phyloP scores from a whole-genome alignment of 2,797 vertebrate genomes.

The Hypotaenidia okinawae region DNA sequence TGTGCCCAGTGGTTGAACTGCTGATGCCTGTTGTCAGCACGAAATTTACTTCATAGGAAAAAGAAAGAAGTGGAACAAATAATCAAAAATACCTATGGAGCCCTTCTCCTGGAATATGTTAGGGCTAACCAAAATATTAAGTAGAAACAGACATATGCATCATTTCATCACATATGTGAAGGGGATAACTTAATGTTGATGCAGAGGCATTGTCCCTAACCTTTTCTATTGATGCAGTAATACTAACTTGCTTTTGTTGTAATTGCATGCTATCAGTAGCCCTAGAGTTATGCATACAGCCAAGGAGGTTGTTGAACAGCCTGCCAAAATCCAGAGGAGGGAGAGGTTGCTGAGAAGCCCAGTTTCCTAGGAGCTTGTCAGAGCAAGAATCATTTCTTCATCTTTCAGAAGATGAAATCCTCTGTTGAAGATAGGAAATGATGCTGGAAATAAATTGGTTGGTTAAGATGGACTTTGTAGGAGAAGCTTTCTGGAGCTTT shows the following conservation, averaged over 20 bases:
- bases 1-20: background rate
- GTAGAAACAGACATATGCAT: background rate
- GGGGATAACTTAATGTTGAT: background rate
- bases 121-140: background rate
- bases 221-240: background rate
- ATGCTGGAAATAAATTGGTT: background rate
- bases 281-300: background rate
- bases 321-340: background rate
- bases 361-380: background rate
- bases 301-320: background rate
- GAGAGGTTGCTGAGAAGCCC: background rate
- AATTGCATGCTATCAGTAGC: background rate
- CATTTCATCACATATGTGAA: background rate
- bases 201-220: background rate
- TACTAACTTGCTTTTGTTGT: background rate
- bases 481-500: background rate
- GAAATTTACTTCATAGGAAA: background rate
- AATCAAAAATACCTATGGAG: background rate
- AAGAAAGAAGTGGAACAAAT: background rate
- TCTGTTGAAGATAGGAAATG: background rate
- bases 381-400: background rate
- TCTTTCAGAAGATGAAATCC: background rate
- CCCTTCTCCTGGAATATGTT: background rate
- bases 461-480: background rate
- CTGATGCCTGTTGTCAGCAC: background rate